Conservation (phyloP, 1,140 invertebrate species). For the Hydropsyche tenuis region DNA sequence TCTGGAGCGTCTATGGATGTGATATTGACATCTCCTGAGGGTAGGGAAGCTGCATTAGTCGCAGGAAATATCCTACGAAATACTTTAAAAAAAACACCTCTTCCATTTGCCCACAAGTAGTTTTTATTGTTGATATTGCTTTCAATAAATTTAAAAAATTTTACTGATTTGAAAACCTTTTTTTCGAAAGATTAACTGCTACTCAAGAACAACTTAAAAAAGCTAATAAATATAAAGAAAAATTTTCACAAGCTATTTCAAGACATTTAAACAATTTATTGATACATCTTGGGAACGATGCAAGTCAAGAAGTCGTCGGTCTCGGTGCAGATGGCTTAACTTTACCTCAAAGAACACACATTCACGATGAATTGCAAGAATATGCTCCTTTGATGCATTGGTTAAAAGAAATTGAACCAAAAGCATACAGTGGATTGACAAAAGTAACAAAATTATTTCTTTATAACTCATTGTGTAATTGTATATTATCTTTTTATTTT, state of each 20-base stretch:
- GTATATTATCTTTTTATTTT: background rate
- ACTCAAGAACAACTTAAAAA: constrained; percentile 88
- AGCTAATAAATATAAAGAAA: constrained; percentile 83
- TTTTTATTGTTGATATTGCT: constrained; percentile 56
- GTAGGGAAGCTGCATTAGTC: constrained; percentile 76
- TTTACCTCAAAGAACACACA: constrained; percentile 76
- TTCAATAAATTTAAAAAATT: constrained; percentile 55
- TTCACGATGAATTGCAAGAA: constrained; percentile 82
- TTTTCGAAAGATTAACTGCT: constrained; percentile 70
- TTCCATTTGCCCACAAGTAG: constrained; percentile 45
- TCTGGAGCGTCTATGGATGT: constrained; percentile 46
- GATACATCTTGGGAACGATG: constrained; percentile 78
- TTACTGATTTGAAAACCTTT: background rate
- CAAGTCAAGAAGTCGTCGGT: constrained; percentile 49
- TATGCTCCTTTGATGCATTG: constrained; percentile 92
- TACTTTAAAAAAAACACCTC: constrained; percentile 71
- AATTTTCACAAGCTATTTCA: constrained; percentile 82
- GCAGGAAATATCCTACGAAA: constrained; percentile 82
- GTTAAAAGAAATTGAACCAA: constrained; percentile 83
- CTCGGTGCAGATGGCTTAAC: constrained; percentile 66
- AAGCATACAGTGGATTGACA: constrained; percentile 79
- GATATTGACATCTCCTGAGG: constrained; percentile 71
- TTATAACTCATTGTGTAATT: too few relatives aligned
- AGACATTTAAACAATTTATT: constrained; percentile 93
- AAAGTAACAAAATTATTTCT: constrained; percentile 50